phyloP scores from a whole-genome alignment of 2,797 vertebrate genomes.

The Carcharodon carcharias region DNA sequence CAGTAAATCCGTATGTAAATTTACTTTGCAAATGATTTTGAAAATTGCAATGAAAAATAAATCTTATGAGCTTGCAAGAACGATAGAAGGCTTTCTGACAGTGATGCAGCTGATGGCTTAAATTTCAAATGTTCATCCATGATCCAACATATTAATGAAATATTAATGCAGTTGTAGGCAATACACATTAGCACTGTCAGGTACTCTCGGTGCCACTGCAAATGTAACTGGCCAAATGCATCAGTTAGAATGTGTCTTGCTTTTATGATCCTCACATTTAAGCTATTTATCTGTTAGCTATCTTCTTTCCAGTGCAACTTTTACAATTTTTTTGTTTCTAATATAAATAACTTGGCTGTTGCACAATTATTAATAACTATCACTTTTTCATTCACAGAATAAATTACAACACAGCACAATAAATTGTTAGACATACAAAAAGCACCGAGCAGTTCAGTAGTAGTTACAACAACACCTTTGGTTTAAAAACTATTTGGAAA shows the following conservation, averaged over 20 bases:
- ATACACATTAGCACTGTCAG: not conserved
- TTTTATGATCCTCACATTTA: not conserved
- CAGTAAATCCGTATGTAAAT: not conserved
- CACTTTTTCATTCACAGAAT: not conserved
- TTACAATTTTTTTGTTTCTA: not conserved
- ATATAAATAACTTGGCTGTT: not conserved
- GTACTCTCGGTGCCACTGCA: not conserved
- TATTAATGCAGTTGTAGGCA: not conserved
- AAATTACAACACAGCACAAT: not conserved
- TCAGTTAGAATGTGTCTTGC: not conserved
- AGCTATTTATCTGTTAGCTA: not conserved
- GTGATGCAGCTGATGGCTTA: not conserved
- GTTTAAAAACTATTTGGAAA: not conserved
- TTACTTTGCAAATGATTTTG: not conserved
- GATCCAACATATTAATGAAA: not conserved
- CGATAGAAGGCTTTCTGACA: not conserved
- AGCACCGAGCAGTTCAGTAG: not conserved
- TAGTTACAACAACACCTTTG: not conserved
- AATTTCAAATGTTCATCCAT: constrained; percentile 8
- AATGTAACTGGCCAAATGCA: not conserved
- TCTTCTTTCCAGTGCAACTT: not conserved
- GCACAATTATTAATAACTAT: not conserved
- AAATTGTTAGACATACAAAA: not conserved
- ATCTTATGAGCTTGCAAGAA: not conserved
- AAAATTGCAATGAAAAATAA: not conserved